Conservation (phyloP, 1,140 invertebrate genomes). For the Platyscapa corneri region DNA sequence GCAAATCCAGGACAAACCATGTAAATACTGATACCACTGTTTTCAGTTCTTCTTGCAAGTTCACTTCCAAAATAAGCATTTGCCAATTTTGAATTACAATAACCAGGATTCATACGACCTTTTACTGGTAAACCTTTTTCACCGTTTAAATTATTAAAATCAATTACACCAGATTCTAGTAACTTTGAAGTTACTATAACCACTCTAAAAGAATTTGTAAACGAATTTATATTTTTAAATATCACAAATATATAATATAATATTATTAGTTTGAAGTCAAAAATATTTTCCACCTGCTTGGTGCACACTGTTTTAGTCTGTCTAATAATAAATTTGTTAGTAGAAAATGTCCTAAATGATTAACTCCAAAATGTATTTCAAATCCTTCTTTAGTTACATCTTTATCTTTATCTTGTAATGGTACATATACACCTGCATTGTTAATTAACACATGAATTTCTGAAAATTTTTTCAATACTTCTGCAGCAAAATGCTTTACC, state of each 20-base stretch:
- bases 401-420: constrained; percentile 71
- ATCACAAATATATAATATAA: constrained; percentile 33
- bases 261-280: not conserved
- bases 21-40: constrained; percentile 81
- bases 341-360: constrained; percentile 90
- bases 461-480: constrained; percentile 78
- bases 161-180: constrained; percentile 79
- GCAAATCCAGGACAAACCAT: constrained; percentile 90
- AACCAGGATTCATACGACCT: constrained; percentile 79
- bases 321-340: constrained; percentile 86
- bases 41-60: constrained; percentile 76
- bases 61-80: constrained; percentile 82
- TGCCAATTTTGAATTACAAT: constrained; percentile 87
- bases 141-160: constrained; percentile 83
- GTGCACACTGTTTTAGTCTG: constrained; percentile 77
- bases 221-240: not conserved
- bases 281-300: constrained; percentile 75
- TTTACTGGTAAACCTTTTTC: constrained; percentile 73
- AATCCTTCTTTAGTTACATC: constrained; percentile 84
- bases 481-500: constrained; percentile 80
- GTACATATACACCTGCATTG: constrained; percentile 82
- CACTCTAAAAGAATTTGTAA: constrained; percentile 69
- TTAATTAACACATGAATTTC: constrained; percentile 84
- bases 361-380: constrained; percentile 88
- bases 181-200: constrained; percentile 77